Evolutionary conservation across 2,797 vertebrate genomes (phyloP).

Genomic region (Rhynchonycteris naso): DNA sequence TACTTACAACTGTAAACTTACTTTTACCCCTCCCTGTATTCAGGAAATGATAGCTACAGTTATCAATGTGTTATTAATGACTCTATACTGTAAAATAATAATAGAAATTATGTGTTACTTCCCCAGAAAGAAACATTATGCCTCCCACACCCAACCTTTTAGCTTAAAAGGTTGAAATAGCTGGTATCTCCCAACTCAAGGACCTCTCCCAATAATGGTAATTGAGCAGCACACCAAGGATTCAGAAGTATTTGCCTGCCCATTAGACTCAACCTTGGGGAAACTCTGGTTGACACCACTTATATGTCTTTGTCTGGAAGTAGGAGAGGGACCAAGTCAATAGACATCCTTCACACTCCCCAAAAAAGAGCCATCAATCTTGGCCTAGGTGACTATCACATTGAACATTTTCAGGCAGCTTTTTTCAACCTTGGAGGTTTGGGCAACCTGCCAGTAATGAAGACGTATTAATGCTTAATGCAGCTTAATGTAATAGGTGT

Average conservation of each 20-base stretch:
- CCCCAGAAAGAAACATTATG: constrained; percentile 69
- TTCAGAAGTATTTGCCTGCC: background rate
- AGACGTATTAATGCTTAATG: constrained; percentile 99
- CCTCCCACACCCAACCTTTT: background rate
- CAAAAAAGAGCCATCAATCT: constrained; percentile 80
- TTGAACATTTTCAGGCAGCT: constrained; percentile 88
- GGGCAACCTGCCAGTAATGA: constrained; percentile 99
- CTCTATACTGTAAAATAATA: constrained; percentile 16
- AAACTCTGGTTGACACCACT: constrained; percentile 62
- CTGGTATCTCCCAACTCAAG: constrained; percentile 48
- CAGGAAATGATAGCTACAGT: background rate
- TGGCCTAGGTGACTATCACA: constrained; percentile 84
- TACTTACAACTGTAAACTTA: background rate
- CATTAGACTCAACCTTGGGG: constrained; percentile 42
- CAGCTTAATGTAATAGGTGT: constrained; percentile 99
- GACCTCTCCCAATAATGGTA: background rate
- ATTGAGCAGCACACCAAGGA: constrained; percentile 30
- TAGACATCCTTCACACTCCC: constrained; percentile 60
- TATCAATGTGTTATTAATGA: background rate
- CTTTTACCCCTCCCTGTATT: background rate
- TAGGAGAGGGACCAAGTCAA: constrained; percentile 43
- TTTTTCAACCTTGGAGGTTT: constrained; percentile 99
- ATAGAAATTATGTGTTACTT: constrained; percentile 68
- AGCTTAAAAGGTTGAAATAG: constrained; percentile 70
- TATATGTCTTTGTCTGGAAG: constrained; percentile 73